Evolutionary conservation across 1,140 invertebrate genomes (phyloP).

Genomic region (Orchestia grillus): DNA sequence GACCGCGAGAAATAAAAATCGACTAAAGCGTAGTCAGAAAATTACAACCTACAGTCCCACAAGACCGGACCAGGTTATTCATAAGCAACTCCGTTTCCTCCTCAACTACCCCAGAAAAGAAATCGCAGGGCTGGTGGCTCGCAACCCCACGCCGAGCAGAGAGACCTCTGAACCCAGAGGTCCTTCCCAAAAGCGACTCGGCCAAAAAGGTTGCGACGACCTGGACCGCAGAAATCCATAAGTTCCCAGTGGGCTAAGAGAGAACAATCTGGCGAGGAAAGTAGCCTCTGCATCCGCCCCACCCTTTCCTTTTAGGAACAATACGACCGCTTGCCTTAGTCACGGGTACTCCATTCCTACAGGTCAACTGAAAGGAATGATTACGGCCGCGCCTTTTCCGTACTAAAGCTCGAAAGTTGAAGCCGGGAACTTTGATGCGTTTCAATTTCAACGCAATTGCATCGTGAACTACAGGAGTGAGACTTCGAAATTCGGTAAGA

Average conservation of each 20-base stretch:
- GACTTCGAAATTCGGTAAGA: no score
- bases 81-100: background rate
- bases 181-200: background rate
- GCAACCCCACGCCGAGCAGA: background rate
- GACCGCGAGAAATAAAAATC: no score
- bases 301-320: conserved; percentile 12
- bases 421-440: background rate
- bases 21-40: no score
- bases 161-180: conserved; percentile 13
- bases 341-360: background rate
- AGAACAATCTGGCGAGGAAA: conserved; percentile 5
- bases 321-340: background rate
- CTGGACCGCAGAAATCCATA: background rate
- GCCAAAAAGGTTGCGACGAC: background rate
- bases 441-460: background rate
- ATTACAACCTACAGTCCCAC: background rate
- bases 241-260: conserved; percentile 3
- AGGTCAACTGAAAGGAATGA: background rate
- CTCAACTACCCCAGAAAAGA: background rate
- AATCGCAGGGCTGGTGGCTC: background rate
- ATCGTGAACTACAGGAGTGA: background rate
- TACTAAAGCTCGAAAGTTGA: background rate
- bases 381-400: background rate
- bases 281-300: conserved; percentile 1
- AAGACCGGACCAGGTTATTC: background rate